These are phyloP conservation scores for Cataglyphis hispanica DNA, from an alignment of 1,140 invertebrate genomes.

Conservation along the genomic window DNA sequence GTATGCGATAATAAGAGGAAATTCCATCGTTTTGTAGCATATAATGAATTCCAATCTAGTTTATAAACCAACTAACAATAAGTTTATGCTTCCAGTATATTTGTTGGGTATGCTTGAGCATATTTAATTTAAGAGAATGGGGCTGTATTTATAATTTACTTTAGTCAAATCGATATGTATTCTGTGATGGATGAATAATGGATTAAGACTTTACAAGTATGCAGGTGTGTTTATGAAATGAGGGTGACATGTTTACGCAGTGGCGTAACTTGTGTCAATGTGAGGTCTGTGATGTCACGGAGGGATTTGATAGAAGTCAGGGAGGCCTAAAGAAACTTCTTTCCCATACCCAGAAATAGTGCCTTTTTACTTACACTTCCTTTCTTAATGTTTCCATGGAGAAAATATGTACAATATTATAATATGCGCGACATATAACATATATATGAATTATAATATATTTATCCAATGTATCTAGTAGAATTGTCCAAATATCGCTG, in stretches of 20 bases:
- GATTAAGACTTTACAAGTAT: conserved; percentile 65
- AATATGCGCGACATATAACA: conserved; percentile 52
- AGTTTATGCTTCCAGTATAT: conserved; percentile 76
- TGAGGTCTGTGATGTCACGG: conserved; percentile 67
- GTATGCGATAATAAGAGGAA: conserved; percentile 59
- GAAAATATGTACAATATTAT: conserved; percentile 65
- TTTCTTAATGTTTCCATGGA: conserved; percentile 69
- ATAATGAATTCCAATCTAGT: conserved; percentile 71
- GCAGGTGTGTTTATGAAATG: conserved; percentile 56
- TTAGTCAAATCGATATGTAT: conserved; percentile 56
- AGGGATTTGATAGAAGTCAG: conserved; percentile 58
- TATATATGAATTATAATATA: conserved; percentile 28
- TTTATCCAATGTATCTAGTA: conserved; percentile 70
- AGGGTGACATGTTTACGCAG: conserved; percentile 64
- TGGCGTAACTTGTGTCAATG: conserved; percentile 73
- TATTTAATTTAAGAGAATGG: conserved; percentile 53
- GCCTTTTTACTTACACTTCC: conserved; percentile 77
- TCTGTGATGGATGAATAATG: conserved; percentile 35
- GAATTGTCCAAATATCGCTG: conserved; percentile 56
- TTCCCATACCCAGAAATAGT: conserved; percentile 74
- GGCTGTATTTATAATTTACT: conserved; percentile 65
- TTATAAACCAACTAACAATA: conserved; percentile 70
- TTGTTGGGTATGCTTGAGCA: conserved; percentile 60
- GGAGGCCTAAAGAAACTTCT: conserved; percentile 73
- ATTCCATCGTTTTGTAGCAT: conserved; percentile 70